Conservation (phyloP, 2,888 invertebrate genomes). For the Meandrusa payeni region DNA sequence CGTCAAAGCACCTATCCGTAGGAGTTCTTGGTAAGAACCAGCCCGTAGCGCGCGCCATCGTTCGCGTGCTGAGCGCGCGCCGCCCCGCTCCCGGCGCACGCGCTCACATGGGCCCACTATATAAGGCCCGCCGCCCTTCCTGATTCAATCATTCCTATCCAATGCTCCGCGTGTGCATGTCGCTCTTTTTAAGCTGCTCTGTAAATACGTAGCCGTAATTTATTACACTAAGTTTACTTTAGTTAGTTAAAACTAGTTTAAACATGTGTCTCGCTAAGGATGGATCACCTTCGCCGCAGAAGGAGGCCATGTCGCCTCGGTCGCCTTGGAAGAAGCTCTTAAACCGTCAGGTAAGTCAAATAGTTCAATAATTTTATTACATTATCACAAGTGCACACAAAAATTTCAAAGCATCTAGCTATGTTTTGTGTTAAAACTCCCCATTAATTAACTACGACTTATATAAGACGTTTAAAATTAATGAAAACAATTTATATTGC, state of each 20-base stretch:
- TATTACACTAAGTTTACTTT: conserved; percentile 52
- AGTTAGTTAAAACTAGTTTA: conserved; percentile 55
- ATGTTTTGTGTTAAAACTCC: too few relatives aligned
- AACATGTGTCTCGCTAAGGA: conserved; percentile 81
- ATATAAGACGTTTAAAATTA: too few relatives aligned
- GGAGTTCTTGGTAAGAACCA: conserved; percentile 68
- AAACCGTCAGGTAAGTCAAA: conserved; percentile 78
- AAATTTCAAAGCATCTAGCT: too few relatives aligned
- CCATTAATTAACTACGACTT: too few relatives aligned
- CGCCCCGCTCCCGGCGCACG: conserved; percentile 47
- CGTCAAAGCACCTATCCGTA: conserved; percentile 74
- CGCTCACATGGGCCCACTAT: conserved; percentile 47
- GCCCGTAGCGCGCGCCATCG: conserved; percentile 69
- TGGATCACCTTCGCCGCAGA: conserved; percentile 62
- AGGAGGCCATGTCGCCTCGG: conserved; percentile 68
- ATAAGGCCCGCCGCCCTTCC: conserved; percentile 70
- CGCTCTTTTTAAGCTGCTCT: conserved; percentile 50
- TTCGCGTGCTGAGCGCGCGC: conserved; percentile 65
- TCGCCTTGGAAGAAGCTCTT: conserved; percentile 81
- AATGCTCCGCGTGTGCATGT: conserved; percentile 61
- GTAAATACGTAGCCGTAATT: conserved; percentile 66
- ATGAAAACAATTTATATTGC: too few relatives aligned
- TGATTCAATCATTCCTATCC: conserved; percentile 71
- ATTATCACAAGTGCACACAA: too few relatives aligned
- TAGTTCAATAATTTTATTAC: too few relatives aligned